These are phyloP conservation scores for Anabas testudineus DNA, from an alignment of 2,797 vertebrate genomes.

Conservation along the genomic window DNA sequence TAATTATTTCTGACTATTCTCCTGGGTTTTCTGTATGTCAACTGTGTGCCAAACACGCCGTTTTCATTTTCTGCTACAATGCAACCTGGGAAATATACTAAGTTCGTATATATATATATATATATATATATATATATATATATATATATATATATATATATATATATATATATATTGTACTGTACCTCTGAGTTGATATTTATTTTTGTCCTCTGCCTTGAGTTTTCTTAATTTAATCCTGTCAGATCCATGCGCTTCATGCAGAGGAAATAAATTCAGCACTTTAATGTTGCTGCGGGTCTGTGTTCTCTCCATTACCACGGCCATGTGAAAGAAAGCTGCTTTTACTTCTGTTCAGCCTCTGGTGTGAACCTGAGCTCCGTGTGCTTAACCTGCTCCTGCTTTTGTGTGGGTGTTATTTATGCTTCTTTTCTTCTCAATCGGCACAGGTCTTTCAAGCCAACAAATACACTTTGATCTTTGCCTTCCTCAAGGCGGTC, in stretches of 20 bases:
- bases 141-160: no score
- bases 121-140: no score
- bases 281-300: not conserved
- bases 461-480: constrained; percentile 37
- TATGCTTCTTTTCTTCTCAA: constrained; percentile 11
- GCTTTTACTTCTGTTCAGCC: not conserved
- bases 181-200: not conserved
- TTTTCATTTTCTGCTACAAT: not conserved
- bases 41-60: no score
- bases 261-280: not conserved
- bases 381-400: constrained; percentile 9
- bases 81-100: not conserved
- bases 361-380: constrained; percentile 5
- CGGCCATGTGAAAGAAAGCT: constrained; percentile 1
- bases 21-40: not conserved
- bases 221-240: not conserved
- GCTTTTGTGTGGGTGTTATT: constrained; percentile 27
- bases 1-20: not conserved
- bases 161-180: not conserved
- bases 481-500: constrained; percentile 11
- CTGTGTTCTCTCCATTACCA: constrained; percentile 18
- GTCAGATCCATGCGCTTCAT: not conserved
- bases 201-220: not conserved
- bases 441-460: not conserved
- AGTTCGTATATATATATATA: no score